Evolutionary conservation across 1,140 invertebrate species (phyloP).

Genomic region (Campoletis sonorensis): DNA sequence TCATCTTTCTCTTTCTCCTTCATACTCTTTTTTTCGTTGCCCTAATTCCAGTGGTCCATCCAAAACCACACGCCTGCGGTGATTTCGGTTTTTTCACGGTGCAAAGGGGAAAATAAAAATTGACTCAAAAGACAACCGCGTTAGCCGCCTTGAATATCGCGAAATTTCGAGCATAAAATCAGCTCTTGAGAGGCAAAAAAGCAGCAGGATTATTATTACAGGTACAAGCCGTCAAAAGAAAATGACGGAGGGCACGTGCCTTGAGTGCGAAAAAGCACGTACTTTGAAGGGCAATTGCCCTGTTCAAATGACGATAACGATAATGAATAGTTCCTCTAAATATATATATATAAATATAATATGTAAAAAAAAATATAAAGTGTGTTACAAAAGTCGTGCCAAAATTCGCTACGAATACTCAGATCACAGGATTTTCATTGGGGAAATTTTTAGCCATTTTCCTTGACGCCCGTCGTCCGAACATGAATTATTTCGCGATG

Average conservation of each 20-base stretch:
- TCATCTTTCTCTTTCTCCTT: background rate
- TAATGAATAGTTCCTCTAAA: background rate
- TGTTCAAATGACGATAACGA: conserved; percentile 7
- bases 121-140: background rate
- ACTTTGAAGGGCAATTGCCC: background rate
- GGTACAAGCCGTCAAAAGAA: background rate
- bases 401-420: no score
- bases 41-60: background rate
- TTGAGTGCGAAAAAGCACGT: conserved; percentile 1
- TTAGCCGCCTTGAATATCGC: background rate
- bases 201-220: conserved; percentile 7
- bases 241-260: conserved; percentile 13
- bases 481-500: no score
- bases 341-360: no score
- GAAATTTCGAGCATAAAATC: conserved; percentile 5
- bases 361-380: background rate
- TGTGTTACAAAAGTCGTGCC: no score
- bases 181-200: background rate
- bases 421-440: no score
- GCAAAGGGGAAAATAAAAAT: background rate
- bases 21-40: conserved; percentile 7
- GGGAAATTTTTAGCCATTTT: no score
- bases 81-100: background rate
- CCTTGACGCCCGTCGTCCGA: no score
- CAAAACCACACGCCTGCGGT: background rate